A percentile compares a stretch with the other conserved stretches of the same genome.
phyloP scores from a whole-genome alignment of 1,140 invertebrate species.

The Halesus radiatus region DNA sequence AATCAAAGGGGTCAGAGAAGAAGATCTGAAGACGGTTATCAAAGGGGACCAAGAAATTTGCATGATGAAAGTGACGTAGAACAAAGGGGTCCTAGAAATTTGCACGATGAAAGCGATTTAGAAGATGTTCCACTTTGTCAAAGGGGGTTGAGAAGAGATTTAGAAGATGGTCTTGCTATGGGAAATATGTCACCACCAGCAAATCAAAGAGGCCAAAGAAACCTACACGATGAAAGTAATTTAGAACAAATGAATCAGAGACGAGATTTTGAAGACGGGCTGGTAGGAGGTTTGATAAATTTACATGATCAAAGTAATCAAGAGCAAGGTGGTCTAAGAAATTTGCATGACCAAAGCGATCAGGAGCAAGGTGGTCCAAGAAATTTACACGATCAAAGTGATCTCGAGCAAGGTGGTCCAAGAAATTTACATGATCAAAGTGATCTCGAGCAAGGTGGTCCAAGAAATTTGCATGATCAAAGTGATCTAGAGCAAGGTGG shows the following conservation, averaged over 20 bases:
- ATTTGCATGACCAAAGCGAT: background rate
- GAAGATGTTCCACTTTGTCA: background rate
- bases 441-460: background rate
- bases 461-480: background rate
- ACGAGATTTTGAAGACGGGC: slow-evolving; percentile 1
- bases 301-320: background rate
- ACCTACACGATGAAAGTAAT: slow-evolving; percentile 11
- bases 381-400: background rate
- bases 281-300: background rate
- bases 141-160: background rate
- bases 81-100: background rate
- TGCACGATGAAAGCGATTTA: slow-evolving; percentile 1
- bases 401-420: background rate
- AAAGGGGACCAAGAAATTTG: background rate
- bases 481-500: background rate
- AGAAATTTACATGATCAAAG: background rate
- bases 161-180: background rate
- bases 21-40: background rate
- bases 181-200: slow-evolving; percentile 9
- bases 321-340: background rate
- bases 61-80: slow-evolving; percentile 10
- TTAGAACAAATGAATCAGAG: background rate
- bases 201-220: background rate
- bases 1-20: slow-evolving; percentile 9
- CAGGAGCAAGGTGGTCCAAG: background rate